Conservation (phyloP, 2,797 vertebrate species). For the Rhadinocentrus ornatus region DNA sequence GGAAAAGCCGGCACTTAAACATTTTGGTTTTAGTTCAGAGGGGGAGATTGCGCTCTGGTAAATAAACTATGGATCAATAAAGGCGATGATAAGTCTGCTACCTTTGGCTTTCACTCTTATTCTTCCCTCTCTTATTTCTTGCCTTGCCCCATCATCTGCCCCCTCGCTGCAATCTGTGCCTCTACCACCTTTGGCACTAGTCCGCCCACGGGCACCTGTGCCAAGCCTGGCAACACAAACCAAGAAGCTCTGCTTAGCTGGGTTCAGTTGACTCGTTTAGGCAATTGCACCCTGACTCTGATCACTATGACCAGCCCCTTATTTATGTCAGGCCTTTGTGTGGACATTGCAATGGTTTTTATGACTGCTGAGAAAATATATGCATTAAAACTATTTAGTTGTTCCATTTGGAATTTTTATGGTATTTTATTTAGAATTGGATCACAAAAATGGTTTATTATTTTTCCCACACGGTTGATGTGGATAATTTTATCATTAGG, state of each 20-base stretch:
- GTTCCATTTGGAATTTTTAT: neutral
- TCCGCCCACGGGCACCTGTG: constrained; percentile 71
- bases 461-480: constrained; percentile 15
- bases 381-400: constrained; percentile 4
- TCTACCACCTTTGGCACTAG: constrained; percentile 78
- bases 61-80: constrained; percentile 10
- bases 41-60: neutral
- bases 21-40: constrained; percentile 11
- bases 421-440: neutral
- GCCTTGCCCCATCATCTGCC: constrained; percentile 63
- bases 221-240: constrained; percentile 74
- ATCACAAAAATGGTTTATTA: constrained; percentile 19
- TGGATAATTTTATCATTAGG: constrained; percentile 16
- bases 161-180: constrained; percentile 70
- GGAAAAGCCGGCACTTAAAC: constrained; percentile 1
- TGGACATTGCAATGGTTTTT: constrained; percentile 14
- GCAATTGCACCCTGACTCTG: constrained; percentile 81
- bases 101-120: constrained; percentile 27
- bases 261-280: constrained; percentile 81
- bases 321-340: constrained; percentile 54
- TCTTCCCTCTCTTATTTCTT: constrained; percentile 32
- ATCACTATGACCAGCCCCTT: constrained; percentile 57
- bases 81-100: constrained; percentile 20
- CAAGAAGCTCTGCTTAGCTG: constrained; percentile 73
- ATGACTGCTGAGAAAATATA: constrained; percentile 1